Evolutionary conservation across 2,113 vertebrate genomes (phyloP).

Genomic region (Laticauda laticaudata): DNA sequence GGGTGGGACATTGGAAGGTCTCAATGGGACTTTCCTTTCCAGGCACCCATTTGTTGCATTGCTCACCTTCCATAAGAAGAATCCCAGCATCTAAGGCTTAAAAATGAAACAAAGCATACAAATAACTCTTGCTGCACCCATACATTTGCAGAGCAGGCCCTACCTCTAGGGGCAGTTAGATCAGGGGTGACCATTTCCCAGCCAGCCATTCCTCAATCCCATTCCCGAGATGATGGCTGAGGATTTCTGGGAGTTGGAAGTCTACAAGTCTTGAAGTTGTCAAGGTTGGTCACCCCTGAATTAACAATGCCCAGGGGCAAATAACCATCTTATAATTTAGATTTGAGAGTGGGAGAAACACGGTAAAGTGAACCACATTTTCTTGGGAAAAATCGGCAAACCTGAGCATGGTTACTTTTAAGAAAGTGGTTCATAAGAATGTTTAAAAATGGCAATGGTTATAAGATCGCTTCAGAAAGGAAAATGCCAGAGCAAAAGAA

Average conservation of each 20-base stretch:
- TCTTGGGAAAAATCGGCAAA: background rate
- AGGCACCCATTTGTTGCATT: background rate
- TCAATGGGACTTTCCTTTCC: background rate
- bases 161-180: background rate
- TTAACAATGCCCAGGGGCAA: background rate
- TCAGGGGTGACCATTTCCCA: no score
- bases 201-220: background rate
- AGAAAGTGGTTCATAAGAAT: background rate
- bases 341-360: background rate
- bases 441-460: background rate
- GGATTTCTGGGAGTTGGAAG: background rate
- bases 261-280: background rate
- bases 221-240: background rate
- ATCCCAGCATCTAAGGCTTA: background rate
- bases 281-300: background rate
- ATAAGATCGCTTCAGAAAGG: background rate
- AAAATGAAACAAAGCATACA: background rate
- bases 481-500: background rate
- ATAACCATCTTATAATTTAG: background rate
- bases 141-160: background rate
- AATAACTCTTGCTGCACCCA: background rate
- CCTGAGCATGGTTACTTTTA: background rate
- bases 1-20: constrained; percentile 68
- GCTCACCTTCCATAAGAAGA: background rate
- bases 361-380: background rate